Base-by-base conservation (phyloP, 2,888 invertebrate species). In the Callosobruchus maculatus region DNA sequence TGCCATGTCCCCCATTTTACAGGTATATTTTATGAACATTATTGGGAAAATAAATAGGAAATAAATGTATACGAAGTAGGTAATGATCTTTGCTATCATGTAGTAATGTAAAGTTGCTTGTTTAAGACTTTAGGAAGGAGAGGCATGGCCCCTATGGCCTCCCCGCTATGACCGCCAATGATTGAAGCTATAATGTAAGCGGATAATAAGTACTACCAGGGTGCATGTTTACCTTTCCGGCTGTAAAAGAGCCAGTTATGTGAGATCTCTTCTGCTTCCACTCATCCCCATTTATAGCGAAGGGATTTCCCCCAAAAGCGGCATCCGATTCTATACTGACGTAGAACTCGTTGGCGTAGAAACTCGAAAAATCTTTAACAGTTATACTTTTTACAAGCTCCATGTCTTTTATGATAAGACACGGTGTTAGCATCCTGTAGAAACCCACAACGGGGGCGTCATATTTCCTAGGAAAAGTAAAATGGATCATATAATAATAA, bases 241-340 rank as follows among this genome's bases (percentile, higher is more conserved):
- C 82, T 0, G 90, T 89, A 30, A 91, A 87, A 0, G 88, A 88
- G 0, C 89, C 86, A 0, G 89, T 88, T 21, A 90, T 77, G 77
- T 88, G 88, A 0, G 85, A 82, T 7, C 91, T 85, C 0, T 87
- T 81, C 0, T 84, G 82, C 75, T 89, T 89, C 90, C 91, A 90
- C 77, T 86, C 82, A n/a, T 87, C 84, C 0, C 89, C 88, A 13
- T 84, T 86, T 22, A 89, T 76, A 0, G 84, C 75, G 77, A 91
- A 89, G 0, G 89, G 88, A 84, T 89, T 88, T 70, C 86, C 86
- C 0, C 86, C 86, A 9, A 88, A 81, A 4, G 91, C 78, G 0
- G 87, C 88, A 74, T 90, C 90, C 0, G 81, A 77, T 21, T 87
- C 82, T 66, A 87, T 86, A 75, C 88, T 84, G 0, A 84, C 72